phyloP scores from a whole-genome alignment of 1,140 invertebrate genomes.

The Spodoptera litura region DNA sequence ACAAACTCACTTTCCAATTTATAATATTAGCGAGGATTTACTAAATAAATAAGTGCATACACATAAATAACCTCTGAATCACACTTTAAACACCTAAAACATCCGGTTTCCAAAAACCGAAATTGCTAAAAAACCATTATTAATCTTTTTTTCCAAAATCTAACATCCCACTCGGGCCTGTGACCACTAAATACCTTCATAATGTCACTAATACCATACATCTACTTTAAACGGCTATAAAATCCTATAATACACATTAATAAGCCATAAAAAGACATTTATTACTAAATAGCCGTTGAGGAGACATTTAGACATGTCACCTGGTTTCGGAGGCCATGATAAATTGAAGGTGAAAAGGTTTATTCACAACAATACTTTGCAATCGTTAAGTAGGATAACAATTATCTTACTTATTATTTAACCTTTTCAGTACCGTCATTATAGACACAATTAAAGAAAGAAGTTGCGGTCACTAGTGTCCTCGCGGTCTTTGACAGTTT shows the following conservation, averaged over 20 bases:
- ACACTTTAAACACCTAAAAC: not conserved
- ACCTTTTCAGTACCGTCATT: too few species aligned
- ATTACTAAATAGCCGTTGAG: conserved; percentile 47
- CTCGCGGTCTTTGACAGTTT: too few species aligned
- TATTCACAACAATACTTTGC: not conserved
- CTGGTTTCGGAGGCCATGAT: conserved; percentile 1
- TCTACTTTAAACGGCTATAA: conserved; percentile 46
- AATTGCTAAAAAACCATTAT: conserved; percentile 6
- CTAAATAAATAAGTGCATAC: too few species aligned
- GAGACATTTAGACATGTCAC: conserved; percentile 37
- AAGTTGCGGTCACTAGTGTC: too few species aligned
- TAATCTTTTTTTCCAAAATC: not conserved
- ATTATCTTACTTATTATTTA: too few species aligned
- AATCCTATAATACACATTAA: conserved; percentile 54
- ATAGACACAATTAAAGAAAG: too few species aligned
- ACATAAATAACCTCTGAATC: too few species aligned
- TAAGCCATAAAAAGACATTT: conserved; percentile 54
- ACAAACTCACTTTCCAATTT: too few species aligned
- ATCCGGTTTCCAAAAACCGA: not conserved
- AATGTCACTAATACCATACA: conserved; percentile 40
- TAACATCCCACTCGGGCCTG: not conserved
- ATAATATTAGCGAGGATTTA: too few species aligned
- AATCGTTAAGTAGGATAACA: too few species aligned
- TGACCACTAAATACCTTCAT: conserved; percentile 10
- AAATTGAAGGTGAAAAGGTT: not conserved